Base-by-base conservation (phyloP, 2,113 vertebrate genomes). In the Chlorodrepanis virens region DNA sequence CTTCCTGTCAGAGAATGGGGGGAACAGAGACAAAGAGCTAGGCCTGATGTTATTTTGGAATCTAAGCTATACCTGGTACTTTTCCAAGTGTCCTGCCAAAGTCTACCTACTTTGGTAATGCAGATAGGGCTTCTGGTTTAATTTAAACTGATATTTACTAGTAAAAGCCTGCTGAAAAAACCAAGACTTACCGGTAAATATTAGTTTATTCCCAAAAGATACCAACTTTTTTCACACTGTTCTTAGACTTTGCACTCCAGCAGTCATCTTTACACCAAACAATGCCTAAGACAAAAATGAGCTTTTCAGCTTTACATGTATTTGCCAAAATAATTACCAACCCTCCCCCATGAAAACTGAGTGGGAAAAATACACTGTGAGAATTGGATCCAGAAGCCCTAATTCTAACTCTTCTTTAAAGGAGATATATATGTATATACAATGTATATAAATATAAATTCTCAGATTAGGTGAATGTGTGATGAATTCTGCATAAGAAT, bases 121-220 rank as follows among this genome's bases (percentile, higher is more conserved):
- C 60, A 96, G 94, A 59, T 96, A 97, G 97, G 97, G 97, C 97
- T 97, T 97, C 97, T 97, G 97, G 97, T 97, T 96, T 97, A 97
- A 96, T 97, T 97, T 97, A 97, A 97, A 97, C 97, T 97, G 97
- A 97, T 97, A 97, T 97, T 97, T 97, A 97, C 97, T 97, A 97
- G 97, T 97, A 97, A 97, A 97, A 96, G 97, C 97, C 97, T 97
- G 97, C 97, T 97, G 97, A 97, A 97, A 97, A 97, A 97, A 97
- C 97, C 97, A 97, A 97, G 97, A 97, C 97, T 97, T 97, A 97
- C 97, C 97, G 97, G 97, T 97, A 97, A 97, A 97, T 97, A 97
- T 97, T 97, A 97, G 97, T 97, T 97, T 97, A 97, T 97, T 97
- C 97, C 97, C 96, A 93, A 97, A 97, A 97, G 97, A 97, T 97